Evolutionary conservation across 2,113 vertebrate species (phyloP).

Genomic region (Prunella fulvescens): DNA sequence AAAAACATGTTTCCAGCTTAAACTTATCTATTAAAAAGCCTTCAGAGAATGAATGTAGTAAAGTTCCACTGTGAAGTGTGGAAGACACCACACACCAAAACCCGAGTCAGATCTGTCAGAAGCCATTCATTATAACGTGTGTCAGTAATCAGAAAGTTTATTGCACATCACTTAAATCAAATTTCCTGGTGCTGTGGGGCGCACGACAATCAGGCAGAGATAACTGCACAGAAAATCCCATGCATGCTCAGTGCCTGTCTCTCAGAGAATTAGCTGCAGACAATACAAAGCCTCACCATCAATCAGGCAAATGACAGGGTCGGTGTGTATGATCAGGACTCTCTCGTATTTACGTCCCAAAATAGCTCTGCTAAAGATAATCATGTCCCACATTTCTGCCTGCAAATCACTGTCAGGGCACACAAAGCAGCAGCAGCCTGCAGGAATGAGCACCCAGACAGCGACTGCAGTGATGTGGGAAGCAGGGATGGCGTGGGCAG

Average conservation of each 20-base stretch:
- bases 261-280: conserved; percentile 31
- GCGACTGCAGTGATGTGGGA: neutral
- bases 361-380: conserved; percentile 29
- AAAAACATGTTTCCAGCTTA: accelerated
- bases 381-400: neutral
- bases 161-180: neutral
- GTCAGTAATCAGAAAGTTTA: neutral
- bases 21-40: neutral
- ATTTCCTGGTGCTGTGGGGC: neutral
- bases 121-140: neutral
- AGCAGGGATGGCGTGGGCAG: neutral
- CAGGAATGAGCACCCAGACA: neutral
- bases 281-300: neutral
- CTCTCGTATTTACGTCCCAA: neutral
- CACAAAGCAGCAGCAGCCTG: neutral
- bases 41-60: neutral
- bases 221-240: neutral
- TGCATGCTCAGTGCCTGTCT: neutral
- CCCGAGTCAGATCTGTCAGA: neutral
- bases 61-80: neutral
- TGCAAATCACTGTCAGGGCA: neutral
- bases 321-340: neutral
- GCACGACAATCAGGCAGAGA: neutral
- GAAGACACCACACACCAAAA: neutral
- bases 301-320: neutral